Evolutionary conservation across 2,888 invertebrate genomes (phyloP).

Genomic region (Pollenia griseotomentosa): DNA sequence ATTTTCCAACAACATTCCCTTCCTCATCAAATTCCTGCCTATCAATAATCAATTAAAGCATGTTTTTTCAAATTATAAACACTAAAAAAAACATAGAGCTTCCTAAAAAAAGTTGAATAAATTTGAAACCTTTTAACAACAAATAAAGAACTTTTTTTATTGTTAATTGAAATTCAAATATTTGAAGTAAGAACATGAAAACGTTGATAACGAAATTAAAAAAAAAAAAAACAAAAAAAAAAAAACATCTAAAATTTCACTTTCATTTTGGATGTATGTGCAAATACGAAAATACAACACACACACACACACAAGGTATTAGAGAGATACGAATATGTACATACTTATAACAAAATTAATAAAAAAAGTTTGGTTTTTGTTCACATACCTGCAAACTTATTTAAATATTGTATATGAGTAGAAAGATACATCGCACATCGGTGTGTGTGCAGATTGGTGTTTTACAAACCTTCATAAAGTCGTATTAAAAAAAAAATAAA

Average conservation of each 20-base stretch:
- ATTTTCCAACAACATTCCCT: too few relatives aligned
- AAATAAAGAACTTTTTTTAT: constrained; percentile 38
- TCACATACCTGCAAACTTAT: background rate
- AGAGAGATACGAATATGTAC: constrained; percentile 5
- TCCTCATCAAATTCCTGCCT: too few relatives aligned
- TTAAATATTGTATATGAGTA: too few relatives aligned
- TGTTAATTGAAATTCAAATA: constrained; percentile 66
- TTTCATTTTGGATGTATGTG: background rate
- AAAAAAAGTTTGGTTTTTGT: background rate
- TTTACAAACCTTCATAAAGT: constrained; percentile 35
- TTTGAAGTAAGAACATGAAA: constrained; percentile 50
- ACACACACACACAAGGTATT: background rate
- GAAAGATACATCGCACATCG: too few relatives aligned
- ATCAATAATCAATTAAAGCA: background rate
- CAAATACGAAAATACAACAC: background rate
- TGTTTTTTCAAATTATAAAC: background rate
- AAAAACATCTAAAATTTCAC: background rate
- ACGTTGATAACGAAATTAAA: constrained; percentile 56
- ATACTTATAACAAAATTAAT: constrained; percentile 7
- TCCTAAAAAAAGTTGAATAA: background rate
- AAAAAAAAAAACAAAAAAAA: constrained; percentile 28
- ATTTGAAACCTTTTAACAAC: constrained; percentile 30
- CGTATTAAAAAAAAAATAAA: constrained; percentile 5
- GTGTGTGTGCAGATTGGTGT: background rate
- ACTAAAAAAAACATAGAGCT: background rate